Percentiles rank a stretch among this genome's conserved stretches.
Evolutionary conservation across 2,113 vertebrate genomes (phyloP).

Genomic region (Carassius gibelio): DNA sequence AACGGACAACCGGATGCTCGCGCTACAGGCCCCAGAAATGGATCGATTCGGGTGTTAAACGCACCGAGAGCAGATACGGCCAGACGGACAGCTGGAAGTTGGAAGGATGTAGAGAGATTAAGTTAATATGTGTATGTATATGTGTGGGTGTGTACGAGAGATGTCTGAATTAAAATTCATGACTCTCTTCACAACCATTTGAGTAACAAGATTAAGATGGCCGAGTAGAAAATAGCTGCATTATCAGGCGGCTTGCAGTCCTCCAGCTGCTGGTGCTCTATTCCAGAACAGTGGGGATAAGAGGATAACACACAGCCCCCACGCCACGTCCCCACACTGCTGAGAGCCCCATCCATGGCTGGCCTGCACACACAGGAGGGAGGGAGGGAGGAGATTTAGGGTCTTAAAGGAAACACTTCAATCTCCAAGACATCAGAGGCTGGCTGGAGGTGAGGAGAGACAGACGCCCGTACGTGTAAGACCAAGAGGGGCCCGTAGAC

Average conservation of each 20-base stretch:
- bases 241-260: constrained; percentile 99
- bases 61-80: constrained; percentile 64
- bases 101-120: constrained; percentile 75
- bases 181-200: constrained; percentile 99
- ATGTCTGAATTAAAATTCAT: constrained; percentile 98
- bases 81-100: constrained; percentile 65
- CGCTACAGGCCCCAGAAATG: constrained; percentile 69
- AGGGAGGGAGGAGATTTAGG: constrained; percentile 24
- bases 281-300: constrained; percentile 99
- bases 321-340: constrained; percentile 83
- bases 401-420: constrained; percentile 46
- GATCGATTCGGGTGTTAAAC: constrained; percentile 66
- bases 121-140: constrained; percentile 67
- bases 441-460: constrained; percentile 45
- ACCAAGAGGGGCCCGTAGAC: constrained; percentile 12
- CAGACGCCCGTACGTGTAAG: not conserved
- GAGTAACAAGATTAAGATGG: constrained; percentile 99
- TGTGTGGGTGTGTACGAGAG: constrained; percentile 65
- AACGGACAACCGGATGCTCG: constrained; percentile 69
- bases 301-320: constrained; percentile 97
- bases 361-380: constrained; percentile 2
- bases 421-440: constrained; percentile 51
- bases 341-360: constrained; percentile 65
- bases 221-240: constrained; percentile 97
- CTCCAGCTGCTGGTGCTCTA: constrained; percentile 98